Conservation (phyloP, 2,113 vertebrate genomes). For the Ovis aries region ARS-UI_Ramb_v3.0 NC_056054.1:131674501-131675000, state of each 20-base stretch:
- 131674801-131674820: background rate
- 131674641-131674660: fast-evolving
- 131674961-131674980: background rate
- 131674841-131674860: background rate
- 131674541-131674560: background rate
- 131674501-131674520: background rate
- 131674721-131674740: background rate
- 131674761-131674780: background rate
- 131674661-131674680: background rate
- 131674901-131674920: background rate
- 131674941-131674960: background rate
- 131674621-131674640: background rate
- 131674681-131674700: background rate
- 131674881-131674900: background rate
- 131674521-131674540: background rate
- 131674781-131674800: background rate
- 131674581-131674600: background rate
- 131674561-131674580: background rate
- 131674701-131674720: background rate
- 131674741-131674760: background rate
- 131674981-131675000: background rate
- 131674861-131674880: fast-evolving
- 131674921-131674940: background rate
- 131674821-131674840: background rate
- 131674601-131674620: background rate